Base-by-base conservation (phyloP, 2,888 invertebrate species). In the Machimus rusticus region DNA sequence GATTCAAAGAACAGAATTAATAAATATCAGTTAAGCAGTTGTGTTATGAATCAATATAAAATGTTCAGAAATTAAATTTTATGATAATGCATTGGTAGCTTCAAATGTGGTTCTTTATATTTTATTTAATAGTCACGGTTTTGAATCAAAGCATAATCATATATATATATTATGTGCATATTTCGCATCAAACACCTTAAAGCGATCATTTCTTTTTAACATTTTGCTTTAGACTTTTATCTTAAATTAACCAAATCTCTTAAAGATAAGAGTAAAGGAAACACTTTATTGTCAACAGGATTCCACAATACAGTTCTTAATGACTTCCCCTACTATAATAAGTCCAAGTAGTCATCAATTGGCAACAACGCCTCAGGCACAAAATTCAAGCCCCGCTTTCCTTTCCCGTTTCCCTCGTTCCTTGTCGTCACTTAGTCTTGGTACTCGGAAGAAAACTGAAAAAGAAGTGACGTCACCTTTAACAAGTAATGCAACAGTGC, bases 391-490 rank as follows among this genome's bases (percentile, higher is more conserved):
- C 90, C 92, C 92, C 87, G 92, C 92, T 90, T 93, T 93, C 90
- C 91, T 93, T 34, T 93, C 93, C 87, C 91, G 93, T 86, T 91
- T 93, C 89, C 93, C 93, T 86, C 92, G 93, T 87, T 93, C 93
- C 89, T 91, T 93, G 87, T 93, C 93, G 88, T 93, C 93, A 74
- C 89, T 93, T 74, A 93, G 92, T 90, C 90, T 93, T 90, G 93
- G 93, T 87, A 92, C 91, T 86, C 91, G 92, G 89, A 92, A 92
- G 89, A 92, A 93, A 90, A 91, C 91, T 82, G 93, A 93, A 31
- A 93, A 93, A 90, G 93, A 93, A 87, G 90, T 91, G 87, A 90
- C 91, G 74, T 90, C 92, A 87, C 92, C 93, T 46, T 88, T 92
- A 43, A 92, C 91, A 89, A 91, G 91, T 88, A 90, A 90, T 74